These are phyloP conservation scores for Sinella curviseta DNA, from an alignment of 1,140 invertebrate species.

Conservation along the genomic window DNA sequence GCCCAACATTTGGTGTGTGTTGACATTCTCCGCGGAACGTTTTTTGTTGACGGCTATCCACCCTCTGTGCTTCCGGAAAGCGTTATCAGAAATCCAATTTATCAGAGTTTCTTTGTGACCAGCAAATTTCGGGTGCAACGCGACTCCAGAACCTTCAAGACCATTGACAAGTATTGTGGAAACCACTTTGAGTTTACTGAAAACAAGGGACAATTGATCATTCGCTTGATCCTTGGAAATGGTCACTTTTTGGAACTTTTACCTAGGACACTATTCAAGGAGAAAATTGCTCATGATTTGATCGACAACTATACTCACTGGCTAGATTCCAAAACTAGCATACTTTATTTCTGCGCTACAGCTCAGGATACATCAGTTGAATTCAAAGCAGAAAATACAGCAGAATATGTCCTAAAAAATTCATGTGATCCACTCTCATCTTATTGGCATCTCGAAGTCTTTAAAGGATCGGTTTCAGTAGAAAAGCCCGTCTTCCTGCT, in stretches of 20 bases:
- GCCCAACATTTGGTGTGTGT: background rate
- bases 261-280: background rate
- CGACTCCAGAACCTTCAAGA: background rate
- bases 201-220: background rate
- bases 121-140: background rate
- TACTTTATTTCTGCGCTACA: background rate
- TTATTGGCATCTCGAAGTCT: background rate
- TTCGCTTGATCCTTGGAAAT: background rate
- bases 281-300: background rate
- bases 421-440: background rate
- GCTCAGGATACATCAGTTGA: background rate
- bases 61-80: background rate
- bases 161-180: background rate
- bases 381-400: background rate
- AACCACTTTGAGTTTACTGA: slow-evolving; percentile 6
- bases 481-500: background rate
- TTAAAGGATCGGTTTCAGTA: background rate
- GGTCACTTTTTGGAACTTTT: background rate
- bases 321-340: background rate
- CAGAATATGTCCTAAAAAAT: background rate
- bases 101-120: background rate
- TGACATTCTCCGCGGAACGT: slow-evolving; percentile 32
- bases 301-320: slow-evolving; percentile 4
- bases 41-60: slow-evolving; percentile 38
- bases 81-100: background rate